Evolutionary conservation across 2,888 invertebrate species (phyloP), one percentile per base, ranked within the genome.

Genomic region (Physocephala rufipes): DNA sequence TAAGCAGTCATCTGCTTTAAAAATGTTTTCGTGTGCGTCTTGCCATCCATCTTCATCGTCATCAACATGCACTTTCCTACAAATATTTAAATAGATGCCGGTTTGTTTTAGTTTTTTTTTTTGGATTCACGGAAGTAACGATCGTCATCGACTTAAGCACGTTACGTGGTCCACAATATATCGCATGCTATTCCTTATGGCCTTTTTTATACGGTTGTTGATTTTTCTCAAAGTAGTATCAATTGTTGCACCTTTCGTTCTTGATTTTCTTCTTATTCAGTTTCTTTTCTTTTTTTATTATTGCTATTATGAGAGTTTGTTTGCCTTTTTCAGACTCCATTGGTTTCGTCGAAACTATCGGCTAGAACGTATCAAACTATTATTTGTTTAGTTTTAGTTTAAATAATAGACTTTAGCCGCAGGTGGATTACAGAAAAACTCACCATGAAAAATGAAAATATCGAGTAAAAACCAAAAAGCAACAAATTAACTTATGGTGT

Each of bases 381-480:
- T 67, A 67, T 67, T 67, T 67, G 67, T 59, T 67, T 67, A 67
- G 67, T 67, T 67, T 30, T 19, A 49, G 67, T 61, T n/a, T 49
- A 30, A 55, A 55, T 55, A 64, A 66, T 16, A 53, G 21, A 16
- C 51, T 36, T 12, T 36, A 15, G 36, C 53, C 36, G 55, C 66
- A 66, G 66, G 66, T 55, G 66, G 21, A 9, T 36, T 36, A 36
- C n/a, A 36, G 36, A 36, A 19, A 0, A 49, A n/a, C n/a, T 4
- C 49, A 53, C 12, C 19, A 12, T 21, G 21, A 21, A 3, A 12
- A 53, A 53, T 21, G 53, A 53, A 53, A 2, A 53, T 12, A 53
- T 21, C 9, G 5, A 19, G 47, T 47, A 47, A 47, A 47, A 9
- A 47, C 12, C n/a, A 49, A 49, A 49, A 49, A 49, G 4, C 49